phyloP scores from a whole-genome alignment of 2,113 vertebrate genomes.

The Sapayoa aenigma region DNA sequence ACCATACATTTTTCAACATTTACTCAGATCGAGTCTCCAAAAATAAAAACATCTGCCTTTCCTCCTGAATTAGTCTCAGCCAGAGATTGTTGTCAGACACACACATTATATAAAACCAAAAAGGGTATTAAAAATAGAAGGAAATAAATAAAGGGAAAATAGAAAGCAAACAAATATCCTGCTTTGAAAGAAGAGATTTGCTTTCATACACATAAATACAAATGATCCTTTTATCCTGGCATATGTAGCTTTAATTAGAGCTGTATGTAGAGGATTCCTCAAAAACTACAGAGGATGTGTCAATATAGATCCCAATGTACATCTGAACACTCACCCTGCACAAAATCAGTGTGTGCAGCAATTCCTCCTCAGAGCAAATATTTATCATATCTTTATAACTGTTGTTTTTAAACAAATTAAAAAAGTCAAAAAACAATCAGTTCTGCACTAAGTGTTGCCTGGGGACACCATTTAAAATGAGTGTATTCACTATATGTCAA shows the following conservation, averaged over 20 bases:
- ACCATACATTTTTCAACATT: not conserved
- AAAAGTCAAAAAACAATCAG: not conserved
- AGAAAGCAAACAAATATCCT: not conserved
- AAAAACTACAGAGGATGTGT: not conserved
- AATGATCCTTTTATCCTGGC: slow-evolving; percentile 23
- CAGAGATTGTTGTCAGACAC: not conserved
- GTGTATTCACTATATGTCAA: fast-evolving
- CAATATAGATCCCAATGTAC: not conserved
- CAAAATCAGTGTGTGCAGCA: not conserved
- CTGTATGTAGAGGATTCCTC: not conserved
- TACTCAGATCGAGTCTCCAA: not conserved
- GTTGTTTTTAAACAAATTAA: not conserved
- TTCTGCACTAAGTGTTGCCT: not conserved
- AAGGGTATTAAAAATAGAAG: slow-evolving; percentile 13
- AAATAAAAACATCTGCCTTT: slow-evolving; percentile 44
- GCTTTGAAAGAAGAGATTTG: slow-evolving; percentile 12
- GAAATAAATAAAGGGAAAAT: slow-evolving; percentile 25
- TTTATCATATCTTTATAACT: not conserved
- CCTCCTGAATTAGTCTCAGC: slow-evolving; percentile 11
- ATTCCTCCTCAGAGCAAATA: not conserved
- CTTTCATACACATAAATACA: slow-evolving; percentile 29
- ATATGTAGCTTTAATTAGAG: not conserved
- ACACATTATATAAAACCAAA: not conserved
- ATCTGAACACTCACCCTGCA: not conserved
- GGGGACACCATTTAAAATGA: not conserved